Evolutionary conservation across 92 coral and sea anemone species (phyloP).

Genomic region (Phymanthus crucifer): DNA sequence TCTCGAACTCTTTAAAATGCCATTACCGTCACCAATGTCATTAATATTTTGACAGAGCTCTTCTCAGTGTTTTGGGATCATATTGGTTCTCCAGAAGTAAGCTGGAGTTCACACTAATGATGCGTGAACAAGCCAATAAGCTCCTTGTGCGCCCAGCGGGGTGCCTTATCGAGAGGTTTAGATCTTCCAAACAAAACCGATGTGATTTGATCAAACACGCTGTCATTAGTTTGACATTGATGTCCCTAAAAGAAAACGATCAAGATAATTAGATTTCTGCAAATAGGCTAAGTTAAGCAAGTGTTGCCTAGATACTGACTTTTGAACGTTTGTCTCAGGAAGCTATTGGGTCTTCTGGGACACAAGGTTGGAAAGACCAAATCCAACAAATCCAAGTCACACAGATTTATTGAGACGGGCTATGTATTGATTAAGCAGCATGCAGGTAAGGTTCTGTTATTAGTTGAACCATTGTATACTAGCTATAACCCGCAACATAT

Average conservation of each 20-base stretch:
- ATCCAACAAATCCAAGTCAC: neutral
- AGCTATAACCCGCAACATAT: neutral
- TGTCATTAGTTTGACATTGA: slow-evolving; percentile 12
- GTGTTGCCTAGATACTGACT: slow-evolving; percentile 31
- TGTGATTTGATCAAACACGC: slow-evolving; percentile 16
- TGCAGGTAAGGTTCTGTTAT: slow-evolving; percentile 9
- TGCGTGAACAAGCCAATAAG: slow-evolving; percentile 13
- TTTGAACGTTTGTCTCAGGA: neutral
- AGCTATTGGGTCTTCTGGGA: slow-evolving; percentile 5
- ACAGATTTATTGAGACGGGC: neutral
- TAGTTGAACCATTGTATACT: neutral
- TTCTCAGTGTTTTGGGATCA: neutral
- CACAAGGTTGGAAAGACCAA: slow-evolving; percentile 5
- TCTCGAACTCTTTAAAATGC: neutral
- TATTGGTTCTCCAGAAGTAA: slow-evolving; percentile 2
- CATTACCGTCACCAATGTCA: slow-evolving; percentile 6
- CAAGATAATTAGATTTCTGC: slow-evolving; percentile 8
- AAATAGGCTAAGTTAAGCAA: slow-evolving; percentile 20
- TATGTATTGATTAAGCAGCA: neutral
- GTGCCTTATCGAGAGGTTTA: neutral
- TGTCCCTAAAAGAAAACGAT: neutral
- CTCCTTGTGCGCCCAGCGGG: slow-evolving; percentile 11
- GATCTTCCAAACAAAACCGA: slow-evolving; percentile 12
- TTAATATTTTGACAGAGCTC: slow-evolving; percentile 7
- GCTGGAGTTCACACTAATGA: slow-evolving; percentile 18